A percentile compares a stretch with the other conserved stretches of the same genome.
Conservation (phyloP, 2,113 vertebrate species). For the Zosterops lateralis region DNA sequence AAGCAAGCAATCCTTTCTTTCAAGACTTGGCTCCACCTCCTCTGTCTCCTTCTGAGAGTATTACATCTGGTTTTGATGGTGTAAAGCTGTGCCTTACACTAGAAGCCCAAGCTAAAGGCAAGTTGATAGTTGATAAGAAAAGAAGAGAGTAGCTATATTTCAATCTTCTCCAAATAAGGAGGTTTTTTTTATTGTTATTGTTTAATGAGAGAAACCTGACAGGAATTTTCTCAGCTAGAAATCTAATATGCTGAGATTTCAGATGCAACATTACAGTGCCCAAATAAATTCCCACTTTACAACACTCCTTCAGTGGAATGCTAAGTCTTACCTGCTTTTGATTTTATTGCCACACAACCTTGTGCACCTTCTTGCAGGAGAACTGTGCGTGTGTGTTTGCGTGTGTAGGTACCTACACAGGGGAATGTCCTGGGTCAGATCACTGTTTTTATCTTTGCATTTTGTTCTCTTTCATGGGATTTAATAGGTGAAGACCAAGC, state of each 20-base stretch:
- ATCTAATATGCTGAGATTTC: not conserved
- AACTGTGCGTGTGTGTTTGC: not conserved
- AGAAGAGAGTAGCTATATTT: not conserved
- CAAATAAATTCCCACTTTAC: not conserved
- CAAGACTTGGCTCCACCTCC: not conserved
- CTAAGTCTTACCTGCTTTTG: not conserved
- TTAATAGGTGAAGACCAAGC: not conserved
- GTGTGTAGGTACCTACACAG: accelerated
- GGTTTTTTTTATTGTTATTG: not conserved
- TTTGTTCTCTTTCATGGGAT: not conserved
- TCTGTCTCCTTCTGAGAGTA: not conserved
- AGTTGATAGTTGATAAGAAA: not conserved
- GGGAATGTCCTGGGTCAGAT: not conserved
- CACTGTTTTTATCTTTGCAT: not conserved
- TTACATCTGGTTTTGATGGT: not conserved
- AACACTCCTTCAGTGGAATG: not conserved
- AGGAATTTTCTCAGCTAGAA: not conserved
- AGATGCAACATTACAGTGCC: not conserved
- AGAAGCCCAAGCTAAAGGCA: not conserved
- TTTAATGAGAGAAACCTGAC: not conserved
- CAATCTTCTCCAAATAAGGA: not conserved
- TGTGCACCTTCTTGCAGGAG: not conserved
- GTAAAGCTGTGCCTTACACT: not conserved
- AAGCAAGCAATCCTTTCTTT: slow-evolving; percentile 15
- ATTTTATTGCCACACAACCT: not conserved